Conservation (phyloP, 2,888 invertebrate species). For the Diaphora mendica region DNA sequence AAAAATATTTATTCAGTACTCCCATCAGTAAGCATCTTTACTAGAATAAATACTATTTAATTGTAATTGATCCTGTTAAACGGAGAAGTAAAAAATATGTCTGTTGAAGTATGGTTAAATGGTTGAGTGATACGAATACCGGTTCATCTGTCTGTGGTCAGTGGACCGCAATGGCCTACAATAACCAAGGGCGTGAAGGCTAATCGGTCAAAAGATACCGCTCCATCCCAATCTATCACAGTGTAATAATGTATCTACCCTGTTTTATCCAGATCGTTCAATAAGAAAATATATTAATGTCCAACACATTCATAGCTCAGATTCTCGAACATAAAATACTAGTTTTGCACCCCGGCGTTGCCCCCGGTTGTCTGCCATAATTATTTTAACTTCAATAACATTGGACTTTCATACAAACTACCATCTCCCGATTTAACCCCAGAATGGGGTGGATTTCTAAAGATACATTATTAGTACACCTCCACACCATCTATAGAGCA, state of each 20-base stretch:
- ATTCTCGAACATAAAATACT: neutral
- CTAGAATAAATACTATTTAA: neutral
- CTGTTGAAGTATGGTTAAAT: conserved; percentile 48
- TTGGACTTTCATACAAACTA: no score
- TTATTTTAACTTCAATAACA: no score
- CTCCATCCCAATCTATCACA: conserved; percentile 51
- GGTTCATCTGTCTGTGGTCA: conserved; percentile 54
- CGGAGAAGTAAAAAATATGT: conserved; percentile 41
- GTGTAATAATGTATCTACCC: conserved; percentile 39
- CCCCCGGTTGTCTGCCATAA: no score
- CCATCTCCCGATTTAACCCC: no score
- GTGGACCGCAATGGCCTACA: conserved; percentile 49
- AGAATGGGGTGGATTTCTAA: no score
- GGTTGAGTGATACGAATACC: conserved; percentile 52
- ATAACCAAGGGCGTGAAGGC: conserved; percentile 55
- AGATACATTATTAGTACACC: no score
- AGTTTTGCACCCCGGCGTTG: no score
- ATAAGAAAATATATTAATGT: conserved; percentile 5
- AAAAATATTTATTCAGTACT: conserved; percentile 27
- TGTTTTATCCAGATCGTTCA: conserved; percentile 36
- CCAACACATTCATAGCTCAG: neutral
- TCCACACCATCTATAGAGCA: no score
- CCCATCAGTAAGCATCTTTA: neutral
- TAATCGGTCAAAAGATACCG: conserved; percentile 61
- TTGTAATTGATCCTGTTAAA: conserved; percentile 23